These are phyloP conservation scores for Theristicus caerulescens DNA, from an alignment of 2,113 vertebrate genomes.

Conservation along the genomic window DNA sequence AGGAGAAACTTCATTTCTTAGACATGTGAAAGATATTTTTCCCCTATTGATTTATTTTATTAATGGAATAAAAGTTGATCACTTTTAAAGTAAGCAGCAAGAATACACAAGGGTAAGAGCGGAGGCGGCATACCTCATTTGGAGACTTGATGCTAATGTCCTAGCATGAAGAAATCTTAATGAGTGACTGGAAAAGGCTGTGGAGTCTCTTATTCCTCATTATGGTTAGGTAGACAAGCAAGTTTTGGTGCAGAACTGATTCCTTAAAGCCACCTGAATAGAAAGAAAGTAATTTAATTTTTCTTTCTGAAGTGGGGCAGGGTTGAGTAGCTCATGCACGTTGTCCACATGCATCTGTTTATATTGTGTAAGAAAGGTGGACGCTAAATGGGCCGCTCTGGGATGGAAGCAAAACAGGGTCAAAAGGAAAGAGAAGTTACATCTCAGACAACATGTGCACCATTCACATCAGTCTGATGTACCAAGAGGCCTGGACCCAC, in stretches of 20 bases:
- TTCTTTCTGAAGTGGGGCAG: not conserved
- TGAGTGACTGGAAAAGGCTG: not conserved
- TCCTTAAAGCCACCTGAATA: not conserved
- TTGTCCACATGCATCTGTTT: not conserved
- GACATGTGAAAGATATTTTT: not conserved
- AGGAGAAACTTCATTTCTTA: not conserved
- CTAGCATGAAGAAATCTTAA: not conserved
- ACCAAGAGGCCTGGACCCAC: no score
- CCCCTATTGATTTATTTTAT: not conserved
- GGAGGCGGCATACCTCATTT: not conserved
- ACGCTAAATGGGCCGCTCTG: not conserved
- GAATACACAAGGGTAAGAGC: not conserved
- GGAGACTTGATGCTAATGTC: not conserved
- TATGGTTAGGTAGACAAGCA: not conserved
- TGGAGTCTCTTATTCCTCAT: not conserved
- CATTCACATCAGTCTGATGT: rapidly evolving
- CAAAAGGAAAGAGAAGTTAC: not conserved
- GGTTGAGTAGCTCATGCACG: rapidly evolving
- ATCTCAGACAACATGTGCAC: not conserved
- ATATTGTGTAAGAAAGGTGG: not conserved
- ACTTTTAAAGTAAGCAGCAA: not conserved
- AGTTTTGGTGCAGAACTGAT: not conserved
- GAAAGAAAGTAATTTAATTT: not conserved
- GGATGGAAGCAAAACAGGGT: not conserved
- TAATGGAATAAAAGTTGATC: not conserved